Evolutionary conservation across 2,888 invertebrate species (phyloP).

Genomic region (Cephus nigrinus): DNA sequence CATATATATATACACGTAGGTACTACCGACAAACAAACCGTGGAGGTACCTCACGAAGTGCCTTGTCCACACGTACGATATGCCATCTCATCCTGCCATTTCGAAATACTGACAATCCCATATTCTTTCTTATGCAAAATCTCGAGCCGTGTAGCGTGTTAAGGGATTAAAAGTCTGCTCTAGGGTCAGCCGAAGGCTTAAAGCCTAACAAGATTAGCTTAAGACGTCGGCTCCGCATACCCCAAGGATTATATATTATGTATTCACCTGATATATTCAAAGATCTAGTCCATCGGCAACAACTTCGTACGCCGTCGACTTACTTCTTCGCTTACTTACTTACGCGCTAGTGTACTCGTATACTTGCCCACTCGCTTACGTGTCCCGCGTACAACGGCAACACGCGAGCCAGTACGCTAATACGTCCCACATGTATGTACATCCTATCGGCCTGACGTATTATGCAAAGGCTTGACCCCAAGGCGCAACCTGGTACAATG

Average conservation of each 20-base stretch:
- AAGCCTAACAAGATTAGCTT: slow-evolving; percentile 66
- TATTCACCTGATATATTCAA: slow-evolving; percentile 62
- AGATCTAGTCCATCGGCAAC: slow-evolving; percentile 33
- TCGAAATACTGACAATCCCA: slow-evolving; percentile 46
- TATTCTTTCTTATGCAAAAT: slow-evolving; percentile 64
- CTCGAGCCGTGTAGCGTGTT: slow-evolving; percentile 53
- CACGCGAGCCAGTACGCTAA: too few species aligned
- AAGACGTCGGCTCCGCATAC: slow-evolving; percentile 64
- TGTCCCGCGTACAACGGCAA: too few species aligned
- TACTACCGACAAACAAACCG: background rate
- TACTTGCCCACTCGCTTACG: too few species aligned
- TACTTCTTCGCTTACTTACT: too few species aligned
- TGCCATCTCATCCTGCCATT: too few species aligned
- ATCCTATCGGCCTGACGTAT: too few species aligned
- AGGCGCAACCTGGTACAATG: too few species aligned
- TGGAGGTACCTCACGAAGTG: too few species aligned
- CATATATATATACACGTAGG: background rate
- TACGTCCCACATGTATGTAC: too few species aligned
- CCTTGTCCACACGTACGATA: too few species aligned
- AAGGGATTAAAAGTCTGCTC: slow-evolving; percentile 62
- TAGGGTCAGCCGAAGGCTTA: slow-evolving; percentile 63
- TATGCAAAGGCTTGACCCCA: too few species aligned
- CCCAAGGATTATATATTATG: slow-evolving; percentile 65
- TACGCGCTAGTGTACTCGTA: too few species aligned
- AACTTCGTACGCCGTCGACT: background rate